Conservation (phyloP, 2,113 vertebrate species). For the Coregonus clupeaformis region DNA sequence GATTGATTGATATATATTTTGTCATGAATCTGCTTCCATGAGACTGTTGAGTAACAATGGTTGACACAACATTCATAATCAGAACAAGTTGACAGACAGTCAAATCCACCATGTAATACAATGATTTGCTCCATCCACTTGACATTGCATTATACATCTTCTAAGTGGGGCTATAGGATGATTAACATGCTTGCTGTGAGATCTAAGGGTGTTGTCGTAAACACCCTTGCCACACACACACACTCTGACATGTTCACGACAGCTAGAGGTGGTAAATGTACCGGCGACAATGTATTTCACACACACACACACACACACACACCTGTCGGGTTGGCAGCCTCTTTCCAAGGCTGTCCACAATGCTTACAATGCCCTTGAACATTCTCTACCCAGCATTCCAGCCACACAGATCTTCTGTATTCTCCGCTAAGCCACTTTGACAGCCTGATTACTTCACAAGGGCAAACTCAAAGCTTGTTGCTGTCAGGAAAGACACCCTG, state of each 20-base stretch:
- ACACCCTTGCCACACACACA: constrained; percentile 22
- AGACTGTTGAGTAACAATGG: too few relatives aligned
- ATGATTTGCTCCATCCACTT: constrained; percentile 27
- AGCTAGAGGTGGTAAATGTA: too few relatives aligned
- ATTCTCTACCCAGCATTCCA: neutral
- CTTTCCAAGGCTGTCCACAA: constrained; percentile 7
- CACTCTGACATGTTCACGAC: too few relatives aligned
- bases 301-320: too few relatives aligned
- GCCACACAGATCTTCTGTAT: neutral
- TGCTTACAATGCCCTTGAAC: constrained; percentile 26
- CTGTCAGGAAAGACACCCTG: neutral
- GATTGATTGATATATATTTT: too few relatives aligned
- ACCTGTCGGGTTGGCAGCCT: constrained; percentile 1
- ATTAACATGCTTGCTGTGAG: constrained; percentile 38
- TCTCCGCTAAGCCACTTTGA: constrained; percentile 1
- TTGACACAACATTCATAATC: too few relatives aligned
- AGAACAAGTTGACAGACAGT: neutral
- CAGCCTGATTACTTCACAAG: constrained; percentile 1
- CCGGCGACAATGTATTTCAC: too few relatives aligned
- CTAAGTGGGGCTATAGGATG: neutral
- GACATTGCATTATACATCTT: neutral
- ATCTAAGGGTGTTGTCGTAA: constrained; percentile 11
- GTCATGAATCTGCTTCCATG: too few relatives aligned
- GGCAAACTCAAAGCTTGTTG: neutral
- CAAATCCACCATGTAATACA: neutral